Evolutionary conservation across 1,140 invertebrate genomes (phyloP).

Genomic region (Calosoma granatense): DNA sequence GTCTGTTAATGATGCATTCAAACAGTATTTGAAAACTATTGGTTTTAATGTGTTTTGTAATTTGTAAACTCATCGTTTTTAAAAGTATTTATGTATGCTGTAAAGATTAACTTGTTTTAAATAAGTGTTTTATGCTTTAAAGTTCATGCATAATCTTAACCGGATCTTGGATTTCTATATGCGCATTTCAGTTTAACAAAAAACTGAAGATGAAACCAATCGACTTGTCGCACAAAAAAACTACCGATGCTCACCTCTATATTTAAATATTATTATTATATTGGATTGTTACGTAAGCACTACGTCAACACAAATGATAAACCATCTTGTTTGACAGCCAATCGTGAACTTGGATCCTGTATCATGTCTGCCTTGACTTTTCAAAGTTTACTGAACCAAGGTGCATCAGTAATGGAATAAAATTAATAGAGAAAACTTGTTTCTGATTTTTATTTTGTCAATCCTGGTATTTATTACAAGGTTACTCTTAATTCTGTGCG

Average conservation of each 20-base stretch:
- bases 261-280: too few relatives aligned
- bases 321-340: not conserved
- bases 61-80: too few relatives aligned
- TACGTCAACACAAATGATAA: not conserved
- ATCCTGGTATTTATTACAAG: not conserved
- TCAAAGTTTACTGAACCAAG: not conserved
- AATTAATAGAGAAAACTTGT: not conserved
- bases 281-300: not conserved
- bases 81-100: too few relatives aligned
- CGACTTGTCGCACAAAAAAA: not conserved
- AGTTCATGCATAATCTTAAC: too few relatives aligned
- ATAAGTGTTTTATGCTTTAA: too few relatives aligned
- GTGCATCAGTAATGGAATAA: not conserved
- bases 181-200: not conserved
- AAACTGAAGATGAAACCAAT: not conserved
- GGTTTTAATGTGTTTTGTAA: too few relatives aligned
- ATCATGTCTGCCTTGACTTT: not conserved
- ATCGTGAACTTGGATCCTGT: not conserved
- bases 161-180: too few relatives aligned
- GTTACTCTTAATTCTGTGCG: not conserved
- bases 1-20: too few relatives aligned
- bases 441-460: not conserved
- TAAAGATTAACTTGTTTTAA: too few relatives aligned
- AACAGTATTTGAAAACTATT: too few relatives aligned
- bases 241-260: not conserved